These are phyloP conservation scores for Aphrophora alni DNA, from an alignment of 2,888 invertebrate species.

Conservation along the genomic window DNA sequence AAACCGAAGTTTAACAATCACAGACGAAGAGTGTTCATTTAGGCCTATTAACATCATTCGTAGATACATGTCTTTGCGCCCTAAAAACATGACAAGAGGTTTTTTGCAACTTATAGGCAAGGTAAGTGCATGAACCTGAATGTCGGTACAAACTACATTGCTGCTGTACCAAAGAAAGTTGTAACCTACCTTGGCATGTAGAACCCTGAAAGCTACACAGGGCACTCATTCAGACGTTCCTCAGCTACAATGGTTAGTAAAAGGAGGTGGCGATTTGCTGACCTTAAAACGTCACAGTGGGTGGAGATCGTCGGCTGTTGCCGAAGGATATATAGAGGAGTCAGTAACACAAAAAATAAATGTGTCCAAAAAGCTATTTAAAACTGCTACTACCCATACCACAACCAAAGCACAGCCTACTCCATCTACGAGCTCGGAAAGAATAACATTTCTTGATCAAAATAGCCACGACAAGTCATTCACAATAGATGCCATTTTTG, in stretches of 20 bases:
- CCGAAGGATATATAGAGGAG: constrained; percentile 20
- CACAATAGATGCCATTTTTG: background rate
- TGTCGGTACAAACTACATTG: constrained; percentile 31
- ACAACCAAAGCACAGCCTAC: background rate
- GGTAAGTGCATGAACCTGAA: constrained; percentile 19
- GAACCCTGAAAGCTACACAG: constrained; percentile 25
- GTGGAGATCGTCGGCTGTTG: constrained; percentile 31
- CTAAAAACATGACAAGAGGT: constrained; percentile 19
- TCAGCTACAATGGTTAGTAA: constrained; percentile 26
- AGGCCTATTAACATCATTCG: constrained; percentile 17
- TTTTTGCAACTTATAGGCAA: constrained; percentile 25
- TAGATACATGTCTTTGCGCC: constrained; percentile 26
- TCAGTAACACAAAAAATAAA: constrained; percentile 16
- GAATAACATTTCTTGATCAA: no score
- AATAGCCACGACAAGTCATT: background rate
- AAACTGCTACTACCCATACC: constrained; percentile 13
- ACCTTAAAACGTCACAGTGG: constrained; percentile 28
- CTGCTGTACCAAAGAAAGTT: constrained; percentile 22
- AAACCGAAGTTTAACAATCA: constrained; percentile 23
- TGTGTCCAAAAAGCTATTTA: constrained; percentile 26
- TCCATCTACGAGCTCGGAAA: no score
- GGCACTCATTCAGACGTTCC: constrained; percentile 20
- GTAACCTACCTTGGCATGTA: constrained; percentile 14
- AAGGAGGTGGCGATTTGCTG: constrained; percentile 29
- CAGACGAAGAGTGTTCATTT: constrained; percentile 18